Conservation (phyloP, 2,797 vertebrate genomes). For the Gymnodraco acuticeps region DNA sequence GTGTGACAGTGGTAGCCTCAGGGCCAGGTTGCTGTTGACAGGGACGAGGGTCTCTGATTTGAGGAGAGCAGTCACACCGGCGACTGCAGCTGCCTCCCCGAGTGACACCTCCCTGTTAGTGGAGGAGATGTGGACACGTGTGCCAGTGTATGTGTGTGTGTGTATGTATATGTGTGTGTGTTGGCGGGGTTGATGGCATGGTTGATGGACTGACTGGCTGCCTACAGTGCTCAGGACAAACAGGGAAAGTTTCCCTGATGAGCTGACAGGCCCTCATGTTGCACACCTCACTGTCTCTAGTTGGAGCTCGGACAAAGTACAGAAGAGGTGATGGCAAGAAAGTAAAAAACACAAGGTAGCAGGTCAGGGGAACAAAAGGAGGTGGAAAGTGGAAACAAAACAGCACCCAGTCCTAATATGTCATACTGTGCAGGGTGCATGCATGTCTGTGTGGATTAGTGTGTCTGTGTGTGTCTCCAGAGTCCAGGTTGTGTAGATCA, state of each 20-base stretch:
- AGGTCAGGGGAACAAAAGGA: slow-evolving; percentile 54
- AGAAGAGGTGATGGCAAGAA: slow-evolving; percentile 59
- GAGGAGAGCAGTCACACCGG: slow-evolving; percentile 95
- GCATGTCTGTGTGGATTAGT: slow-evolving; percentile 46
- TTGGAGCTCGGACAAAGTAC: slow-evolving; percentile 80
- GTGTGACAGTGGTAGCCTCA: slow-evolving; percentile 97
- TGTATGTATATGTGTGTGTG: slow-evolving; percentile 33
- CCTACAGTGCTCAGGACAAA: slow-evolving; percentile 95
- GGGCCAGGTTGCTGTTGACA: slow-evolving; percentile 98
- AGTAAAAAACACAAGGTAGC: slow-evolving; percentile 45
- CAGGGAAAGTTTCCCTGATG: slow-evolving; percentile 95
- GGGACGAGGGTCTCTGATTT: slow-evolving; percentile 96
- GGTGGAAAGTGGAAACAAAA: slow-evolving; percentile 49
- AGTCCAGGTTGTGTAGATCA: slow-evolving; percentile 87
- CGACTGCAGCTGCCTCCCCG: slow-evolving; percentile 95
- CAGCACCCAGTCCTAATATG: slow-evolving; percentile 49
- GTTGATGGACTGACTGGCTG: slow-evolving; percentile 85
- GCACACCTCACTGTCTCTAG: slow-evolving; percentile 88
- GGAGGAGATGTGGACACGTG: slow-evolving; percentile 73
- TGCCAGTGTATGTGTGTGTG: slow-evolving; percentile 35
- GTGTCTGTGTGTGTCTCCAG: slow-evolving; percentile 53
- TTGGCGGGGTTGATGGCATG: slow-evolving; percentile 46
- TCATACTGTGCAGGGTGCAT: slow-evolving; percentile 31
- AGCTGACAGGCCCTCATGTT: slow-evolving; percentile 93
- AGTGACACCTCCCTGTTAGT: slow-evolving; percentile 92